Percentiles rank a stretch among this genome's conserved stretches.
Evolutionary conservation across 2,888 invertebrate species (phyloP).

Genomic region (Linnaemya vulpina): DNA sequence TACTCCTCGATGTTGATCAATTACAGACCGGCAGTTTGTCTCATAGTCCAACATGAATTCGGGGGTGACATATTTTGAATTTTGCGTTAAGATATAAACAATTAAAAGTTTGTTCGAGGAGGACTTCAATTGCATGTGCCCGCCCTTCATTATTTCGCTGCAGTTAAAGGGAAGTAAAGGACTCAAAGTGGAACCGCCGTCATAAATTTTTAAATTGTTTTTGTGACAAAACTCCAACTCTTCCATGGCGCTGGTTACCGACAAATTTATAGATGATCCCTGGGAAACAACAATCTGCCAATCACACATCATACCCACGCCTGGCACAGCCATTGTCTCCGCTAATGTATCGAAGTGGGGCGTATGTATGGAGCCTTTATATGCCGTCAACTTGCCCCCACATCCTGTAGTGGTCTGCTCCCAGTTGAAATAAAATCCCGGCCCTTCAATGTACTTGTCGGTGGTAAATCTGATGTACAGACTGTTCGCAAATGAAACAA

Average conservation of each 20-base stretch:
- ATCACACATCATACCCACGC: slow-evolving; percentile 88
- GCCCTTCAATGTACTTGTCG: slow-evolving; percentile 85
- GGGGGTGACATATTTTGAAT: slow-evolving; percentile 14
- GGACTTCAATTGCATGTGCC: slow-evolving; percentile 72
- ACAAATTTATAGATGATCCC: slow-evolving; percentile 87
- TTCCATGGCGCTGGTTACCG: slow-evolving; percentile 85
- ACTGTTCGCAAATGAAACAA: slow-evolving; percentile 90
- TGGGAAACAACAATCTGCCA: slow-evolving; percentile 90
- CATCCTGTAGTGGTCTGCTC: slow-evolving; percentile 88
- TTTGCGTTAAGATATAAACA: slow-evolving; percentile 74
- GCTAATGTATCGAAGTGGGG: slow-evolving; percentile 85
- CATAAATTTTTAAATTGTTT: slow-evolving; percentile 83
- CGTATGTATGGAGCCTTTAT: slow-evolving; percentile 90
- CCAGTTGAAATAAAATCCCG: slow-evolving; percentile 90
- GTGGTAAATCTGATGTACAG: slow-evolving; percentile 90
- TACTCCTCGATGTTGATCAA: slow-evolving; percentile 85
- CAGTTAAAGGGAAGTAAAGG: slow-evolving; percentile 75
- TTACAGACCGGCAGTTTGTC: slow-evolving; percentile 75
- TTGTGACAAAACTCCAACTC: slow-evolving; percentile 83
- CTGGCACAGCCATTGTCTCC: slow-evolving; percentile 75
- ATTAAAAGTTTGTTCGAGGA: slow-evolving; percentile 77
- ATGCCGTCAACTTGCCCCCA: slow-evolving; percentile 89
- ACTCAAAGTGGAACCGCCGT: slow-evolving; percentile 76
- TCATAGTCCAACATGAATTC: slow-evolving; percentile 77
- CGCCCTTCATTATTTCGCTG: slow-evolving; percentile 33